Evolutionary conservation across 2,797 vertebrate species (phyloP).

Genomic region (Pseudopleuronectes americanus): DNA sequence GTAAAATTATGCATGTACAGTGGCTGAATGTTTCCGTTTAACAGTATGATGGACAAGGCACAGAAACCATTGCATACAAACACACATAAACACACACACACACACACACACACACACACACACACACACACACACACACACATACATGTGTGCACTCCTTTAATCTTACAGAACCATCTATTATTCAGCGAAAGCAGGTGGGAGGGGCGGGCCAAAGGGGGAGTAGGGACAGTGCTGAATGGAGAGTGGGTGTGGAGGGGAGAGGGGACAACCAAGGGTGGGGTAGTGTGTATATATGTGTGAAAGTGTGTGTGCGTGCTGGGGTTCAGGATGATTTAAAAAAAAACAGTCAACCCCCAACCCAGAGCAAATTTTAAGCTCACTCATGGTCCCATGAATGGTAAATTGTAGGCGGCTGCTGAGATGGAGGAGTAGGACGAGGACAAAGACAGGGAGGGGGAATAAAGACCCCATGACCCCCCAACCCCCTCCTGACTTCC

Average conservation of each 20-base stretch:
- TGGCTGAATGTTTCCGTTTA: constrained; percentile 17
- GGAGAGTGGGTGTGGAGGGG: constrained; percentile 48
- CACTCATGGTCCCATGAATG: constrained; percentile 65
- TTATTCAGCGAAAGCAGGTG: constrained; percentile 81
- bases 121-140: not conserved
- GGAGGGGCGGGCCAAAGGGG: constrained; percentile 57
- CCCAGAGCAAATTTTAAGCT: constrained; percentile 36
- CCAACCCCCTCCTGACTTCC: constrained; percentile 50
- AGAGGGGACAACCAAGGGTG: constrained; percentile 32
- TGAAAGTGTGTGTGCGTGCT: constrained; percentile 19
- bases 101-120: not conserved
- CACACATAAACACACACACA: too few species aligned
- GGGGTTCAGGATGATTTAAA: constrained; percentile 45
- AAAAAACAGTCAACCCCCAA: constrained; percentile 54
- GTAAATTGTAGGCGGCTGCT: constrained; percentile 49
- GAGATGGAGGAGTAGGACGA: constrained; percentile 46
- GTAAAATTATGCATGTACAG: not conserved
- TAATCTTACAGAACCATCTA: constrained; percentile 78
- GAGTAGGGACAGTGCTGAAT: constrained; percentile 48
- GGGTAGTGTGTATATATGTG: constrained; percentile 5
- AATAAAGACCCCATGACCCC: constrained; percentile 41
- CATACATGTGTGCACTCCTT: constrained; percentile 38
- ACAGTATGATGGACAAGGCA: constrained; percentile 1
- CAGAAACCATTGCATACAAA: too few species aligned
- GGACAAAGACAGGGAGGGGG: constrained; percentile 64